Evolutionary conservation across 1,140 invertebrate species (phyloP).

Genomic region (Bombyx mori): DNA sequence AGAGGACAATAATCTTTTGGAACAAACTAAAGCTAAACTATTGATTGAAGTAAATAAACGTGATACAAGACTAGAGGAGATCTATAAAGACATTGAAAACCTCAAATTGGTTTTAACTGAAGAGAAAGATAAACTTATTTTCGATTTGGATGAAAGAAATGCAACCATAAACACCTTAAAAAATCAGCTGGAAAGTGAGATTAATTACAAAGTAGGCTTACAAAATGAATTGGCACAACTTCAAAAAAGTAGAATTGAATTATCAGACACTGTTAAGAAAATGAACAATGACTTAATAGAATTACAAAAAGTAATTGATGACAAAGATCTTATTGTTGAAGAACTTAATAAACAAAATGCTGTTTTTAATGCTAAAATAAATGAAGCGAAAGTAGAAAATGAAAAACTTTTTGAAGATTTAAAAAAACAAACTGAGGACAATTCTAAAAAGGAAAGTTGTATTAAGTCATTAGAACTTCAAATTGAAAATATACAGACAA

Average conservation of each 20-base stretch:
- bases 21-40: constrained; percentile 26
- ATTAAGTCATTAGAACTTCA: constrained; percentile 6
- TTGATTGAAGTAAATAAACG: constrained; percentile 26
- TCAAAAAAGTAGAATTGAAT: constrained; percentile 9
- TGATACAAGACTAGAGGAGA: constrained; percentile 25
- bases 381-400: constrained; percentile 7
- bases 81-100: constrained; percentile 35
- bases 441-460: constrained; percentile 6
- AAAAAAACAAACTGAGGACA: constrained; percentile 8
- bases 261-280: constrained; percentile 17
- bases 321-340: constrained; percentile 18
- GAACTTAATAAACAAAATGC: constrained; percentile 15
- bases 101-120: constrained; percentile 22
- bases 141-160: constrained; percentile 34
- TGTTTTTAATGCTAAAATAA: constrained; percentile 11
- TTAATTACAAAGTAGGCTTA: constrained; percentile 31
- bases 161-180: constrained; percentile 32
- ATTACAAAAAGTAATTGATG: constrained; percentile 9
- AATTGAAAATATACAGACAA: constrained; percentile 7
- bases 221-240: constrained; percentile 21
- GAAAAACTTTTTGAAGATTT: constrained; percentile 9
- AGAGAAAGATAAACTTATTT: constrained; percentile 29
- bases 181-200: constrained; percentile 41
- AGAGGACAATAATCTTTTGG: constrained; percentile 26
- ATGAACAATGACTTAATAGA: constrained; percentile 10